These are phyloP conservation scores for Thomomys bottae DNA, from an alignment of 2,113 vertebrate species.

Conservation along the genomic window DNA sequence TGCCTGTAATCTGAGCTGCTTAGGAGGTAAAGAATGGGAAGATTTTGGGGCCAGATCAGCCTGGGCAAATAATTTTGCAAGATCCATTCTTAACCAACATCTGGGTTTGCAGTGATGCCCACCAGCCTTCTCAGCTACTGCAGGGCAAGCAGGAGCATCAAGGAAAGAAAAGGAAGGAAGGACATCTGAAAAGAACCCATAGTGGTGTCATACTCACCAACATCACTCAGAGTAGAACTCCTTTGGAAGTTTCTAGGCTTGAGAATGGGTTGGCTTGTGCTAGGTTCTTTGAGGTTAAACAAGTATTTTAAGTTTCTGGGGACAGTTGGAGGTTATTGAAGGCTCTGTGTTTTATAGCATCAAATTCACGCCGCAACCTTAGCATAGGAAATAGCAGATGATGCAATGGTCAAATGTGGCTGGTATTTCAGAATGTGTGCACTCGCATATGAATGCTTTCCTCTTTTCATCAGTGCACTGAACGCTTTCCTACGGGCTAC, in stretches of 20 bases:
- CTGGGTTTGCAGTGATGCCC: too few species aligned
- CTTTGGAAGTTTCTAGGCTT: background rate
- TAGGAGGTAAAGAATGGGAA: background rate
- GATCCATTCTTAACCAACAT: too few species aligned
- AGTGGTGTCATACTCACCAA: background rate
- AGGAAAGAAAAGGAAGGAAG: background rate
- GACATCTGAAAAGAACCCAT: background rate
- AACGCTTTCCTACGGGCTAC: background rate
- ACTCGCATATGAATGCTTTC: too few species aligned
- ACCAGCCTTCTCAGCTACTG: background rate
- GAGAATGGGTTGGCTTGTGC: background rate
- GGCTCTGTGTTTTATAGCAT: background rate
- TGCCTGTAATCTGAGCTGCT: background rate
- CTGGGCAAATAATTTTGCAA: too few species aligned
- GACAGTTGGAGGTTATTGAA: background rate
- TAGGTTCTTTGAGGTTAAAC: background rate
- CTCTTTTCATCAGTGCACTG: background rate
- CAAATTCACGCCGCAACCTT: background rate
- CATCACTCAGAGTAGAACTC: background rate
- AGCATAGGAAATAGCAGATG: background rate
- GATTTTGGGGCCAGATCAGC: too few species aligned
- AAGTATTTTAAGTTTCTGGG: background rate
- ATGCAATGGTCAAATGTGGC: background rate
- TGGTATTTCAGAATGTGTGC: background rate
- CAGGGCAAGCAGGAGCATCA: background rate